Evolutionary conservation across 2,888 invertebrate genomes (phyloP).

Genomic region (Microchrysa polita): DNA sequence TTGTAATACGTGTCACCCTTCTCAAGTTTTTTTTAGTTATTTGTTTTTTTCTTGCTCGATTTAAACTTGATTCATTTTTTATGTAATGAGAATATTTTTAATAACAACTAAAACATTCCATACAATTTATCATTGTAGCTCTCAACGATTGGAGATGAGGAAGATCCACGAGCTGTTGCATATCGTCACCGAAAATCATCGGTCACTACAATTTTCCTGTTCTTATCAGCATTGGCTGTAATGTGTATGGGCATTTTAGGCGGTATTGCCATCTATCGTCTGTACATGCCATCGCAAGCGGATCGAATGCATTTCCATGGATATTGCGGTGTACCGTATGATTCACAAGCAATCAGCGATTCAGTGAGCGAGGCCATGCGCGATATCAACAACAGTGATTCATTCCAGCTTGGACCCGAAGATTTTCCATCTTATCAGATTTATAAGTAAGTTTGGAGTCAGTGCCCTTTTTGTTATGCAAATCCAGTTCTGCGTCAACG

Average conservation of each 20-base stretch:
- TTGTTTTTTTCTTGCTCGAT: too few species aligned
- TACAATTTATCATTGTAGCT: slow-evolving; percentile 52
- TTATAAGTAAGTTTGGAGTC: too few species aligned
- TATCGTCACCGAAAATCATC: slow-evolving; percentile 67
- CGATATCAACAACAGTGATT: slow-evolving; percentile 26
- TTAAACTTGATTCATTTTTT: too few species aligned
- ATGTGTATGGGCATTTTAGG: slow-evolving; percentile 76
- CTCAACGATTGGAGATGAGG: slow-evolving; percentile 64
- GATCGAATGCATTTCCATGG: slow-evolving; percentile 65
- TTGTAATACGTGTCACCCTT: too few species aligned
- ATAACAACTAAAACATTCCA: not conserved
- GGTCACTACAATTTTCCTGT: slow-evolving; percentile 73
- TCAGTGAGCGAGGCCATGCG: slow-evolving; percentile 23
- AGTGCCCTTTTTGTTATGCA: too few species aligned
- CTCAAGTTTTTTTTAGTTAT: too few species aligned
- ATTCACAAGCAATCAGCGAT: slow-evolving; percentile 51
- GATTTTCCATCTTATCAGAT: not conserved
- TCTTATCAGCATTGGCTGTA: slow-evolving; percentile 75
- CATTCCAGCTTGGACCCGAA: not conserved
- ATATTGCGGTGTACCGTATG: slow-evolving; percentile 63
- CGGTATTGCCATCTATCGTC: slow-evolving; percentile 80
- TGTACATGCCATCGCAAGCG: slow-evolving; percentile 72
- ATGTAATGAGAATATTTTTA: too few species aligned
- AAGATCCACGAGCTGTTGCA: slow-evolving; percentile 55
- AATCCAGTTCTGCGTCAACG: too few species aligned